These are phyloP conservation scores for Neoaliturus tenellus DNA, from an alignment of 2,888 invertebrate species.

Conservation along the genomic window DNA sequence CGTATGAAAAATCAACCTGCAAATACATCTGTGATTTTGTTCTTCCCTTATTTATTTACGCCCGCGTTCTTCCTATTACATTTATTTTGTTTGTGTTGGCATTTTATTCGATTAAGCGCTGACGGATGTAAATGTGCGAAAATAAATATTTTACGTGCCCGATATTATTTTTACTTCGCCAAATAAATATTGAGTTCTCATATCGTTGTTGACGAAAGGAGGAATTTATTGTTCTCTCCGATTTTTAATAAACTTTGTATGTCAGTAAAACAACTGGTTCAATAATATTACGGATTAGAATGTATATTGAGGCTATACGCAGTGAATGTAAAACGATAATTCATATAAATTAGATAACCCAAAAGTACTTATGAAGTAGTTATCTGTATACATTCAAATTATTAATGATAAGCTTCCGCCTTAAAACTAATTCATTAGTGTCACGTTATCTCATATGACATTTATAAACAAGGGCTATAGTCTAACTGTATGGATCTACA, in stretches of 20 bases:
- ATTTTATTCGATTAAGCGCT: background rate
- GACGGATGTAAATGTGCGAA: background rate
- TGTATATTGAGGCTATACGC: too few species aligned
- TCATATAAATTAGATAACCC: too few species aligned
- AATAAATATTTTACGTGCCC: background rate
- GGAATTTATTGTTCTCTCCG: background rate
- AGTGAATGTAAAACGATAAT: too few species aligned
- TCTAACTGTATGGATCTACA: too few species aligned
- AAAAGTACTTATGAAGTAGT: too few species aligned
- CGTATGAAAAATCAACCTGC: slow-evolving; percentile 37
- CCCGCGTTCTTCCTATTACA: background rate
- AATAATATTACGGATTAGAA: too few species aligned
- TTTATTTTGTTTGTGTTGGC: background rate
- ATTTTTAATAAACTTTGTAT: background rate
- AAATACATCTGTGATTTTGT: background rate
- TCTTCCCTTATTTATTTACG: slow-evolving; percentile 27
- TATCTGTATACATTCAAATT: too few species aligned
- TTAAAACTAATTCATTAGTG: too few species aligned
- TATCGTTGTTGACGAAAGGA: background rate
- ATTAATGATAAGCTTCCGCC: too few species aligned
- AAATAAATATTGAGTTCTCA: slow-evolving; percentile 8
- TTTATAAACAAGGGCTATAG: too few species aligned
- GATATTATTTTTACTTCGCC: slow-evolving; percentile 2
- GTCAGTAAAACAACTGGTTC: background rate
- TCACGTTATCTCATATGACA: too few species aligned